Evolutionary conservation across 2,888 invertebrate species (phyloP), one percentile per base, ranked within the genome.

Genomic region (Acrobasis consociella): DNA sequence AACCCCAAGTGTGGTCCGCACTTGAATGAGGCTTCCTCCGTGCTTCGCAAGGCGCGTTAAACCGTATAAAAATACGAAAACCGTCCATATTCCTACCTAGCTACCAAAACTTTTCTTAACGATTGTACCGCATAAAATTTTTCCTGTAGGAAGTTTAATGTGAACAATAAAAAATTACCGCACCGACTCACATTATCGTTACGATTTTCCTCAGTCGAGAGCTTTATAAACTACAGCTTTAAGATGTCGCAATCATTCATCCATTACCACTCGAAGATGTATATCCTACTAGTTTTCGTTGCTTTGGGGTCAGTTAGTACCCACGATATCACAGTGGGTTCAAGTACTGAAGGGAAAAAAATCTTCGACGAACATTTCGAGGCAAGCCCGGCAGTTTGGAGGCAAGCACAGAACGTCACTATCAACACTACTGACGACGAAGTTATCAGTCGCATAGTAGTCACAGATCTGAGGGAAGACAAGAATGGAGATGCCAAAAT

Each of bases 121-220:
- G 78, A 77, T 71, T 77, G 75, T 80, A 79, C 61, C 69, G 60
- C 63, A 72, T 68, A 64, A 61, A 65, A 62, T 72, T 85, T 90
- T 91, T 88, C 90, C 90, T 88, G 80, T 76, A 87, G 87, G 88
- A 87, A 85, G 81, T 71, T 78, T 76, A 78, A 76, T 75, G 72
- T 77, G 77, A 76, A 71, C 74, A 81, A 78, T 80, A 84, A 84
- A 80, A 81, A 78, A 80, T 74, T 75, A 77, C 75, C 74, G 74
- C 72, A 70, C 68, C 79, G 77, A 81, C 75, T 78, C 74, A 74
- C 72, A 70, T 71, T 69, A 67, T 67, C 75, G 61, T 62, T 71
- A 75, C 76, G 76, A 74, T 85, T 89, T 89, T 89, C 88, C 91
- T 88, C 67, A 82, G 81, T 65, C 53, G 49, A 65, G 58, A 66